Base-by-base conservation (phyloP, 2,113 vertebrate genomes). In the Aramus guarauna region DNA sequence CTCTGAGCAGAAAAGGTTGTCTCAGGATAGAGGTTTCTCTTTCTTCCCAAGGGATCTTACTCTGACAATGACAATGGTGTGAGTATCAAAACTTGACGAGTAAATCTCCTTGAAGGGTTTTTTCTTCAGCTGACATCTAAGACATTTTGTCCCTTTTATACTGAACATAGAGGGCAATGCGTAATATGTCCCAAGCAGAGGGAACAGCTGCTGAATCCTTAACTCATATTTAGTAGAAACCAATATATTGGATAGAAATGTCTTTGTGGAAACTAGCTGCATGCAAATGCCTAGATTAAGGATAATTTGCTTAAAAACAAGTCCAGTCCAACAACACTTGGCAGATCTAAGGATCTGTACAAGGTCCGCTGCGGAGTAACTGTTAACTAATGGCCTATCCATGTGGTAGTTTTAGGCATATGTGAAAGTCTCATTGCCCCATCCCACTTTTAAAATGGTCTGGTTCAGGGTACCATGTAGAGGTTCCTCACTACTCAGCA, bases 391-490 rank as follows among this genome's bases (percentile, higher is more conserved):
- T 36, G 20, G 22, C 7, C 34, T 71, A 21, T 21, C 12, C 5
- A 4, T 24, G 26, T 34, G 15, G 9, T 43, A 41, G 5, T 30
- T 74, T 73, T 9, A 41, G 26, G 43, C 22, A 5, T 15, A 22
- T 29, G 3, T 41, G 36, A 22, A 29, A 8, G 16, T 60, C 21
- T 26, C 22, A 48, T 37, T 71, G 22, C 6, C 30, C 13, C 39
- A 26, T 19, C 12, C 11, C 2, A 17, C 3, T 58, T 11, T 48
- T 56, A n/a, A 66, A 92, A 37, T 43, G 9, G 9, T 50, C 68
- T 32, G 32, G 32, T 52, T 77, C 23, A 64, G 19, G 12, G 18
- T 3, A 21, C 12, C 32, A 29, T 0, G 0, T 1, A n/a, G 9
- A 55, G 11, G 4, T 29, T 78, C 30, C 45, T 85, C 53, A 15